Evolutionary conservation across 2,888 invertebrate species (phyloP).

Genomic region (Drosophila cracens): DNA sequence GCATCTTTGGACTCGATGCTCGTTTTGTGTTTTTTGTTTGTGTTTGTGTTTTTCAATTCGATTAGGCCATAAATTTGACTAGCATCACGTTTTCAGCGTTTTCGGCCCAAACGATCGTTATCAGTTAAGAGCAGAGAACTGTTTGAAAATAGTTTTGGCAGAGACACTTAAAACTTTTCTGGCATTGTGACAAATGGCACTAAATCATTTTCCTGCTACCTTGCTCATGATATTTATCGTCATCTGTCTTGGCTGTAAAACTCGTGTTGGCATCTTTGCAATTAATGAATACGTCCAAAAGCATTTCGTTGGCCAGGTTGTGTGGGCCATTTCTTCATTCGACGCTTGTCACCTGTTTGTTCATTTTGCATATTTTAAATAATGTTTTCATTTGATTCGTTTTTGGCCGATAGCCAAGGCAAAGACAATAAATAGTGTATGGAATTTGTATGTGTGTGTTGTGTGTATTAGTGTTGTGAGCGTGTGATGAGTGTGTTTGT

Average conservation of each 20-base stretch:
- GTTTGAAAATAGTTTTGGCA: neutral
- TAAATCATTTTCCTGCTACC: slow-evolving; percentile 11
- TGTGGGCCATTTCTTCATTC: neutral
- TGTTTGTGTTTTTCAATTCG: slow-evolving; percentile 28
- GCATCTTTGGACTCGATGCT: slow-evolving; percentile 42
- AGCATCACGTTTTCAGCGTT: slow-evolving; percentile 67
- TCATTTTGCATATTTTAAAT: slow-evolving; percentile 18
- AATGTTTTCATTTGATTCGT: slow-evolving; percentile 26
- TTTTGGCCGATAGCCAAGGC: slow-evolving; percentile 46
- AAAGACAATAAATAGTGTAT: slow-evolving; percentile 32
- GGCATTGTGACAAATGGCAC: slow-evolving; percentile 28
- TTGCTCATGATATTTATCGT: slow-evolving; percentile 53
- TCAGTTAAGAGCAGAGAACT: slow-evolving; percentile 27
- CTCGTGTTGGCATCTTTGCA: slow-evolving; percentile 28
- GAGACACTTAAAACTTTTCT: slow-evolving; percentile 15
- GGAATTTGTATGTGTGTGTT: slow-evolving; percentile 4
- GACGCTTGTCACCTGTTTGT: slow-evolving; percentile 30
- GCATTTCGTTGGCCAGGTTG: slow-evolving; percentile 16
- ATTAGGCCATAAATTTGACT: slow-evolving; percentile 70
- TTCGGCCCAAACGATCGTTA: slow-evolving; percentile 59
- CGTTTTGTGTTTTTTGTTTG: slow-evolving; percentile 2
- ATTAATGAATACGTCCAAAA: slow-evolving; percentile 17
- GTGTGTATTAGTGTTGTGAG: neutral
- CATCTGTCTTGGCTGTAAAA: slow-evolving; percentile 41
- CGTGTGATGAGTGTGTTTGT: neutral